A percentile compares a stretch with the other conserved stretches of the same genome.
Conservation (phyloP, 1,140 invertebrate species). For the Anastrepha obliqua region DNA sequence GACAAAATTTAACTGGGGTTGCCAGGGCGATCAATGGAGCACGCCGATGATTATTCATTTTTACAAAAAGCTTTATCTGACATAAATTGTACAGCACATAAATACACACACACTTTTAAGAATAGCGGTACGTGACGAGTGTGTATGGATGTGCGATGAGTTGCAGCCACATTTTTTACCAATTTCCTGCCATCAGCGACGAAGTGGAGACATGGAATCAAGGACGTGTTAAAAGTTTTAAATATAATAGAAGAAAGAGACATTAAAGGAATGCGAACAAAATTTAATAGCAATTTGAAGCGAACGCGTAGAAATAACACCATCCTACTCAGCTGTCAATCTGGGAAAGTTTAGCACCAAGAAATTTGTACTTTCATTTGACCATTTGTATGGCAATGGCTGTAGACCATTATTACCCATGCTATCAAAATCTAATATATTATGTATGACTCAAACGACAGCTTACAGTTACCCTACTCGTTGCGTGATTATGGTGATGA, state of each 20-base stretch:
- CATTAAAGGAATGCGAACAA: neutral
- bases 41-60: too few relatives aligned
- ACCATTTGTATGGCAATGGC: too few relatives aligned
- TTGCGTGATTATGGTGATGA: neutral
- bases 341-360: too few relatives aligned
- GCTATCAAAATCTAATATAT: neutral
- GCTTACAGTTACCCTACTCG: neutral
- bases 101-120: neutral
- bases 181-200: neutral
- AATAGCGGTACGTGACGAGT: too few relatives aligned
- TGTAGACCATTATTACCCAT: too few relatives aligned
- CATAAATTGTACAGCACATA: neutral
- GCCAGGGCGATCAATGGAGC: too few relatives aligned
- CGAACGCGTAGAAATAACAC: neutral
- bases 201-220: slow-evolving; percentile 70
- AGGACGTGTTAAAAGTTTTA: slow-evolving; percentile 67
- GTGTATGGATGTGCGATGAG: too few relatives aligned
- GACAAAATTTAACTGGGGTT: too few relatives aligned
- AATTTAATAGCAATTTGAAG: neutral
- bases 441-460: neutral
- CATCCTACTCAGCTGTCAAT: too few relatives aligned
- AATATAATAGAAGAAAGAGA: slow-evolving; percentile 51
- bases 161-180: neutral
- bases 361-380: too few relatives aligned
- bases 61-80: neutral